phyloP scores from a whole-genome alignment of 1,140 invertebrate genomes.

The Euwallacea similis region DNA sequence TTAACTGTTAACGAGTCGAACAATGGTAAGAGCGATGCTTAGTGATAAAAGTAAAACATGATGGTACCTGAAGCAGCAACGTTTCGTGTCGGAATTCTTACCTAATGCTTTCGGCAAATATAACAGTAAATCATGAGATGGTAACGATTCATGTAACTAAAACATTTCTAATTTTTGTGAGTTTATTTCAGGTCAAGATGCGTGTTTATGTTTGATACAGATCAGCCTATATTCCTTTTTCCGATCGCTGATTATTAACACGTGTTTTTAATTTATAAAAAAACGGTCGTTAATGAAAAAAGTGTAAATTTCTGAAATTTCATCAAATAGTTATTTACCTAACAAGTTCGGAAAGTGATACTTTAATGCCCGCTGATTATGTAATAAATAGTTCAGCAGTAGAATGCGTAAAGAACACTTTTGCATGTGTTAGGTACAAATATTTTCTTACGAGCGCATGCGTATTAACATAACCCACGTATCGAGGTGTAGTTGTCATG shows the following conservation, averaged over 20 bases:
- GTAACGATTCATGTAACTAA: not conserved
- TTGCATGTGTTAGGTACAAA: too few relatives aligned
- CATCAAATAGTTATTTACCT: not conserved
- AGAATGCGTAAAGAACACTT: too few relatives aligned
- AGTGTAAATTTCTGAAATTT: not conserved
- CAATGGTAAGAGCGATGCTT: not conserved
- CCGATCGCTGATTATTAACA: not conserved
- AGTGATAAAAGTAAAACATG: not conserved
- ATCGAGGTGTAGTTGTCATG: too few relatives aligned
- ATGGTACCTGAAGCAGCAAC: not conserved
- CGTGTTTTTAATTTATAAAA: not conserved
- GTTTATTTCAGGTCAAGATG: slow-evolving; percentile 3
- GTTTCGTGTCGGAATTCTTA: slow-evolving; percentile 1
- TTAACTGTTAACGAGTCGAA: not conserved
- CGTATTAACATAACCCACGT: too few relatives aligned
- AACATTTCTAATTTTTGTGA: not conserved
- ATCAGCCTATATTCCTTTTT: not conserved
- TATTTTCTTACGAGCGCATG: too few relatives aligned
- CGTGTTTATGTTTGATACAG: too few relatives aligned
- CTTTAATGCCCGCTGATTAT: not conserved
- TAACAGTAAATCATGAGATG: slow-evolving; percentile 2
- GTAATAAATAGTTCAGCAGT: not conserved
- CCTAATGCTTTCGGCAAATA: not conserved
- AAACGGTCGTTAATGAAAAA: not conserved
- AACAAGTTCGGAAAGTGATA: slow-evolving; percentile 1